These are phyloP conservation scores for Pelosia muscerda DNA, from an alignment of 2,888 invertebrate species.

Conservation along the genomic window DNA sequence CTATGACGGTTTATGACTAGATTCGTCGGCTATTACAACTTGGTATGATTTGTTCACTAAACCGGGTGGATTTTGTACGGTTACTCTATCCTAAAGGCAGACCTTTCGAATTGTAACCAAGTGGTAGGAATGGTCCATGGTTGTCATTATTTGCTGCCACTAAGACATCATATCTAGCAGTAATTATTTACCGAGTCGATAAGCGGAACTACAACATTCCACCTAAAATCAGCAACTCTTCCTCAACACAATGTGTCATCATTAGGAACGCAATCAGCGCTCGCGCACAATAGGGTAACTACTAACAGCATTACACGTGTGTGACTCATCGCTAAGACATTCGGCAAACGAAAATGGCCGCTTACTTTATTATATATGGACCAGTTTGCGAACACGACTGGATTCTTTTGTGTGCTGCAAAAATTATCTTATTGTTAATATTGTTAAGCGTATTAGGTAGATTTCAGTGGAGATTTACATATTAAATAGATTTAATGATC, in stretches of 20 bases:
- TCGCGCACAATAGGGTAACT: constrained; percentile 53
- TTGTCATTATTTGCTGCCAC: too few relatives aligned
- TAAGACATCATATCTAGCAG: not conserved
- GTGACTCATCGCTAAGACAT: constrained; percentile 61
- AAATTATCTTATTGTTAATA: constrained; percentile 12
- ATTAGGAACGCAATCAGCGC: constrained; percentile 48
- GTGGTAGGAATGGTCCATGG: too few relatives aligned
- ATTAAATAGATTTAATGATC: not conserved
- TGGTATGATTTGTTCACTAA: too few relatives aligned
- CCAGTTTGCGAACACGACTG: constrained; percentile 46
- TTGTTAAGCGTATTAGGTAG: constrained; percentile 1
- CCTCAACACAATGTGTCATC: constrained; percentile 50
- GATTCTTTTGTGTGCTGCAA: constrained; percentile 39
- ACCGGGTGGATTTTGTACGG: too few relatives aligned
- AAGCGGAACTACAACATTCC: constrained; percentile 7
- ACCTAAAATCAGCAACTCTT: constrained; percentile 7
- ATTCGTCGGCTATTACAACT: too few relatives aligned
- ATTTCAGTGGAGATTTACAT: not conserved
- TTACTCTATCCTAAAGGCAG: too few relatives aligned
- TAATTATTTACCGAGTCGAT: not conserved
- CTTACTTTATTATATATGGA: constrained; percentile 45
- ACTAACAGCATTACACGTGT: constrained; percentile 50
- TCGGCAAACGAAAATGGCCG: constrained; percentile 55
- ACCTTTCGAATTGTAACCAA: too few relatives aligned
- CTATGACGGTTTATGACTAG: not conserved